Percentiles rank a stretch among this genome's conserved stretches.
phyloP scores from a whole-genome alignment of 2,888 invertebrate genomes.

The Eudiplozoon nipponicum region DNA sequence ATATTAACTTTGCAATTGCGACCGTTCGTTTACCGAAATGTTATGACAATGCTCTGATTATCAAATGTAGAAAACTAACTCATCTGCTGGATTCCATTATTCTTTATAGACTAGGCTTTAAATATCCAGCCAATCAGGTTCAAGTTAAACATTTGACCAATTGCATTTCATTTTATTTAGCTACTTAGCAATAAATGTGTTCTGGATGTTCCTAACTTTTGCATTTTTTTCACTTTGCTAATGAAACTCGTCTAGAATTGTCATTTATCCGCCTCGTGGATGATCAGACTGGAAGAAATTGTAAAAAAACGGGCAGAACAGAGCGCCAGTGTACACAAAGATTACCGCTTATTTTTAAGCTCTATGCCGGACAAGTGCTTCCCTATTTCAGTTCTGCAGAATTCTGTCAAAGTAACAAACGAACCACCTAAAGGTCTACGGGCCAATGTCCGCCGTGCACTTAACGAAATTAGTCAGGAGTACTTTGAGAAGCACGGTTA shows the following conservation, averaged over 20 bases:
- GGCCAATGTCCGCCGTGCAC: conserved; percentile 48
- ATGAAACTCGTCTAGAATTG: conserved; percentile 23
- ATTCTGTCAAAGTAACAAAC: conserved; percentile 29
- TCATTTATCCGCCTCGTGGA: conserved; percentile 28
- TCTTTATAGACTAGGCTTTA: too few relatives aligned
- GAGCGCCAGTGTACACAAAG: conserved; percentile 23
- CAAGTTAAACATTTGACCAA: too few relatives aligned
- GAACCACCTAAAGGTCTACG: conserved; percentile 29
- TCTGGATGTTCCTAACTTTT: too few relatives aligned
- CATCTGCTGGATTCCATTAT: too few relatives aligned
- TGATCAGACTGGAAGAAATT: conserved; percentile 26
- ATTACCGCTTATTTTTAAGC: conserved; percentile 27
- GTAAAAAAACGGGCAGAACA: conserved; percentile 25
- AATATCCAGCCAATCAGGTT: too few relatives aligned
- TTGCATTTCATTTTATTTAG: too few relatives aligned
- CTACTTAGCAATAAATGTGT: too few relatives aligned
- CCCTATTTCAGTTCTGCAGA: conserved; percentile 28
- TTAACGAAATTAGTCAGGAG: conserved; percentile 45
- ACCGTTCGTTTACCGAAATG: too few relatives aligned
- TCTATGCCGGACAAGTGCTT: conserved; percentile 28
- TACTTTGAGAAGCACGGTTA: conserved; percentile 48
- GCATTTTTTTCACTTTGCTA: not conserved
- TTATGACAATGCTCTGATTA: too few relatives aligned
- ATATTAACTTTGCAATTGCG: too few relatives aligned
- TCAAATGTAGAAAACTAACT: too few relatives aligned